phyloP scores from a whole-genome alignment of 2,797 vertebrate species.

The Poeciliopsis paucimaculata region DNA sequence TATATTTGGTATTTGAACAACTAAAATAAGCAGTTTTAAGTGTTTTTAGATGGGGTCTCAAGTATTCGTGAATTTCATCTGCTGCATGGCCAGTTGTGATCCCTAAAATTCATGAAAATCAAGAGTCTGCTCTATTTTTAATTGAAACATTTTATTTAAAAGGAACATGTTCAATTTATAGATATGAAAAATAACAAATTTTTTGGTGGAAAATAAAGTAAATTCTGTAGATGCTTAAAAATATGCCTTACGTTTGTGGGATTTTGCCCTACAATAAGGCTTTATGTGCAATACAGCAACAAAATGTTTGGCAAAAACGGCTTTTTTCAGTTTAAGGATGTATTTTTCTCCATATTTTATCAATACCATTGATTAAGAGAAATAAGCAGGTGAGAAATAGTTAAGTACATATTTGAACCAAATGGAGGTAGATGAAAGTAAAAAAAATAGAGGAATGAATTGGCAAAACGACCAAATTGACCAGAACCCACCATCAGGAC shows the following conservation, averaged over 20 bases:
- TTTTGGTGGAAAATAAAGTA: no score
- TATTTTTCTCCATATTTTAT: neutral
- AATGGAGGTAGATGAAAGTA: neutral
- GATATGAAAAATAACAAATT: no score
- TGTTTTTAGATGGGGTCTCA: neutral
- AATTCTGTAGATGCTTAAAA: no score
- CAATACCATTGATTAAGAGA: neutral
- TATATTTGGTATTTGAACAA: neutral
- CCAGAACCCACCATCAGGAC: slow-evolving; percentile 8
- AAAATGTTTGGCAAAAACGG: neutral
- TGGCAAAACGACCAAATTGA: neutral
- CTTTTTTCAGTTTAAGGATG: neutral
- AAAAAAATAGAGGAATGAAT: neutral
- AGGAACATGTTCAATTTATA: no score
- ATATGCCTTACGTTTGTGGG: no score
- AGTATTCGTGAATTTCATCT: neutral
- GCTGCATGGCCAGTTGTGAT: neutral
- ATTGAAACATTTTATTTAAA: no score
- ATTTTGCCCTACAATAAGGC: no score
- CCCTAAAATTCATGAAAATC: neutral
- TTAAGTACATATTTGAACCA: neutral
- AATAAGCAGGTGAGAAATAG: neutral
- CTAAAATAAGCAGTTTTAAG: neutral
- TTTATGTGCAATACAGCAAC: neutral
- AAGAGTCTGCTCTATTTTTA: neutral